These are phyloP conservation scores for Nephrotoma guestfalica DNA, from an alignment of 2,888 invertebrate genomes.

Conservation along the genomic window DNA sequence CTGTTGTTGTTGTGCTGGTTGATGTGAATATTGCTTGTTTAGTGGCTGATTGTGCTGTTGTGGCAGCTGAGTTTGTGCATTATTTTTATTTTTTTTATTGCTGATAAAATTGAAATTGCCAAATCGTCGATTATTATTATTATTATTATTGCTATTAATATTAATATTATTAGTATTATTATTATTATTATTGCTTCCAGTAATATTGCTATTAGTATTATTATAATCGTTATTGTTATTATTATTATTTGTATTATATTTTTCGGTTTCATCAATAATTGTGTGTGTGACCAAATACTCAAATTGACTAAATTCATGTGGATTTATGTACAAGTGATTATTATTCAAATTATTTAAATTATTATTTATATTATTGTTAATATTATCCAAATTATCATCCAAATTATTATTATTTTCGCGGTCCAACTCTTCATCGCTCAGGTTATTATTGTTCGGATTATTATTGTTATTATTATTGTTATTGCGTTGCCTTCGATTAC, in stretches of 20 bases:
- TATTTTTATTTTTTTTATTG: neutral
- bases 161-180: neutral
- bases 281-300: conserved; percentile 5
- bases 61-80: neutral
- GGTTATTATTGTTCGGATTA: neutral
- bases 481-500: neutral
- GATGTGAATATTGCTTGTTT: neutral
- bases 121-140: neutral
- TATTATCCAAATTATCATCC: neutral
- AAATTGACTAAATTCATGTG: conserved; percentile 12
- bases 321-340: conserved; percentile 15
- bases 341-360: conserved; percentile 13
- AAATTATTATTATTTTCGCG: neutral
- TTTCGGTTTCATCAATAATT: conserved; percentile 11
- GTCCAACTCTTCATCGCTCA: neutral
- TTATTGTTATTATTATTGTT: neutral
- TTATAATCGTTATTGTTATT: neutral
- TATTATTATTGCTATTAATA: neutral
- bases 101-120: neutral
- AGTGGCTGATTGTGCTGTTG: neutral
- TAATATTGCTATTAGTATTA: neutral
- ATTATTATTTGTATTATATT: neutral
- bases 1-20: neutral
- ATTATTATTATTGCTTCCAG: neutral
- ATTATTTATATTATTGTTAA: neutral